phyloP scores from a whole-genome alignment of 2,888 invertebrate species.

The Leuctra nigra region DNA sequence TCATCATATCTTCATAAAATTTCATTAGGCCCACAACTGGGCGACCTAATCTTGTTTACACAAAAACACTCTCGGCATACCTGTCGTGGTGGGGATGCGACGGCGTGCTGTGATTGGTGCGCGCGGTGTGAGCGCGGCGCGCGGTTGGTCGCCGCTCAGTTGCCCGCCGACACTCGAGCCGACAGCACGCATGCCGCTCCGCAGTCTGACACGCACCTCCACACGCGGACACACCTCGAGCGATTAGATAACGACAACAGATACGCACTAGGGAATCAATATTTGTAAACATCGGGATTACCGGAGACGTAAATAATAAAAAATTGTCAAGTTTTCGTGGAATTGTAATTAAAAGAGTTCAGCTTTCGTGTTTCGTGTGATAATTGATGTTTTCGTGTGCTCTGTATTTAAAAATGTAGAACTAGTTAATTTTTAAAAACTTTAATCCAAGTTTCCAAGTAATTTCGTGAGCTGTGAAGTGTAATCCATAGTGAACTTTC shows the following conservation, averaged over 20 bases:
- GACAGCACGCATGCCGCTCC: neutral
- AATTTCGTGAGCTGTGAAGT: no score
- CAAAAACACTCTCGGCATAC: neutral
- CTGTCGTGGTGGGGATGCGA: no score
- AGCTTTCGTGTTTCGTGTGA: no score
- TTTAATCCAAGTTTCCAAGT: no score
- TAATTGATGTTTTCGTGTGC: no score
- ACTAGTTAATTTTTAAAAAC: neutral
- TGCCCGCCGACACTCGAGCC: neutral
- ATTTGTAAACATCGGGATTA: neutral
- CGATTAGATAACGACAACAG: neutral
- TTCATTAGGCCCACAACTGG: no score
- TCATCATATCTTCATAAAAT: no score
- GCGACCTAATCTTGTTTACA: conserved; percentile 9
- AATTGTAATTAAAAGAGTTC: no score
- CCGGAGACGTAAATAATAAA: no score
- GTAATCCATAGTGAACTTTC: no score
- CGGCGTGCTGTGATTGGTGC: neutral
- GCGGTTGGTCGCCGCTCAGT: neutral
- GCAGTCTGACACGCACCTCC: neutral
- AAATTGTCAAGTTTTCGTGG: no score
- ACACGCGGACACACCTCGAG: neutral
- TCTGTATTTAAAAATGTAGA: no score
- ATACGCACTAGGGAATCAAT: neutral
- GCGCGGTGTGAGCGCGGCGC: neutral